phyloP scores from a whole-genome alignment of 2,113 vertebrate genomes.

The Oreochromis tanganicae region DNA sequence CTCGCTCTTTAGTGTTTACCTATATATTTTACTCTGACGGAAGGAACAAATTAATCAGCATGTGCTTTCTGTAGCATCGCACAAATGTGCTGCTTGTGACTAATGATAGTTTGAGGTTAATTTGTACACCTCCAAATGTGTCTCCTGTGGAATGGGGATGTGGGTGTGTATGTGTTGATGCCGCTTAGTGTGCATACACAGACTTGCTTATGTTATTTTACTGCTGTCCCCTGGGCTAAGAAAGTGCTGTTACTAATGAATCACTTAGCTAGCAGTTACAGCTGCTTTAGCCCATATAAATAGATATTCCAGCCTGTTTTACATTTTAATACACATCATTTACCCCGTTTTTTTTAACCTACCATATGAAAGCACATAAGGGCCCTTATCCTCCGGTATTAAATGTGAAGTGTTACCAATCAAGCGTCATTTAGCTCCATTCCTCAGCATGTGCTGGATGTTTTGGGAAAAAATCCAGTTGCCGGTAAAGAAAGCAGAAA shows the following conservation, averaged over 20 bases:
- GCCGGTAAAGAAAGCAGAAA: background rate
- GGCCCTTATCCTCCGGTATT: background rate
- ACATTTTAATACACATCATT: slow-evolving; percentile 27
- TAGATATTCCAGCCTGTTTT: slow-evolving; percentile 27
- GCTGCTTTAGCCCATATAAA: slow-evolving; percentile 48
- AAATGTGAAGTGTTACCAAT: background rate
- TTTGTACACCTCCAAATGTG: slow-evolving; percentile 48
- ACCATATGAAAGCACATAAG: background rate
- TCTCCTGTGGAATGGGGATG: slow-evolving; percentile 17
- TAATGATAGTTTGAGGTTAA: slow-evolving; percentile 65
- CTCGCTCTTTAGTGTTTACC: slow-evolving; percentile 47
- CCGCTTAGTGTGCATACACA: background rate
- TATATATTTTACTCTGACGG: slow-evolving; percentile 37
- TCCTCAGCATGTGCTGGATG: background rate
- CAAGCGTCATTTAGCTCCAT: background rate
- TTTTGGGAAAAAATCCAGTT: background rate
- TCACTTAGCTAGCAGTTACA: slow-evolving; percentile 56
- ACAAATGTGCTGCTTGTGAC: slow-evolving; percentile 40
- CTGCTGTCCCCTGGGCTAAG: slow-evolving; percentile 33
- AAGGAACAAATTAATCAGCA: slow-evolving; percentile 57
- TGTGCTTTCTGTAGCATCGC: slow-evolving; percentile 8
- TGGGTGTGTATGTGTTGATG: background rate
- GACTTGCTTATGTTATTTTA: slow-evolving; percentile 45
- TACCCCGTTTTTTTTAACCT: background rate
- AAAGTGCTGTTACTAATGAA: slow-evolving; percentile 53